Base-by-base conservation (phyloP, 1,140 invertebrate species). In the Coboldia fuscipes region DNA sequence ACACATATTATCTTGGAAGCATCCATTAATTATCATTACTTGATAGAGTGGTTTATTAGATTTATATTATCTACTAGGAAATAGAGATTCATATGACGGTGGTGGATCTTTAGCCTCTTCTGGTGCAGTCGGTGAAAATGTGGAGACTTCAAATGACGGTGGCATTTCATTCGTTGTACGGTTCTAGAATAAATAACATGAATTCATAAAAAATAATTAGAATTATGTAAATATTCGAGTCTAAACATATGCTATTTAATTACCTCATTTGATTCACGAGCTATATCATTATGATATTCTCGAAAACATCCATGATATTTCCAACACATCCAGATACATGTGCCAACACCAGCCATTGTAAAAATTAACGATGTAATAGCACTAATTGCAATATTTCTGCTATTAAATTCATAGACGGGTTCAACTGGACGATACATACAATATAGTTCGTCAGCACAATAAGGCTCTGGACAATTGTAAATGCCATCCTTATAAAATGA, bases 311-410 rank as follows among this genome's bases (percentile, higher is more conserved):
- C 47, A 48, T 48, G 49, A 30, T 54, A 51, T 35, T 53, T 53
- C 49, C 51, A 54, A 30, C 51, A 52, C 15, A 52, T 36, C 49
- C 49, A 54, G 4, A 54, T 39, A 31, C 48, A 54, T 12, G 50
- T 46, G 5, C 49, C 51, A n/a, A 54, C 51, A 17, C 48, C 49
- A 13, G 51, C 31, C 51, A 54, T 52, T 20, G 51, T 54, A 21
- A 54, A 54, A 8, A 54, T 50, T 7, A 54, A 37, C 10, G 51
- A 54, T n/a, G 49, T 54, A 15, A 54, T 42, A 4, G 51, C 51
- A 30, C 46, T 52, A 7, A 54, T 21, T 3, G 48, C 50, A 28
- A 54, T 48, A 41, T 51, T 48, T 21, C 46, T 40, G 3, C 44
- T 47, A 33, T 54, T 50, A 6, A 46, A 41, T 30, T 49, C 46